These are phyloP conservation scores for Colostygia pectinataria DNA, from an alignment of 2,888 invertebrate genomes.

Conservation along the genomic window DNA sequence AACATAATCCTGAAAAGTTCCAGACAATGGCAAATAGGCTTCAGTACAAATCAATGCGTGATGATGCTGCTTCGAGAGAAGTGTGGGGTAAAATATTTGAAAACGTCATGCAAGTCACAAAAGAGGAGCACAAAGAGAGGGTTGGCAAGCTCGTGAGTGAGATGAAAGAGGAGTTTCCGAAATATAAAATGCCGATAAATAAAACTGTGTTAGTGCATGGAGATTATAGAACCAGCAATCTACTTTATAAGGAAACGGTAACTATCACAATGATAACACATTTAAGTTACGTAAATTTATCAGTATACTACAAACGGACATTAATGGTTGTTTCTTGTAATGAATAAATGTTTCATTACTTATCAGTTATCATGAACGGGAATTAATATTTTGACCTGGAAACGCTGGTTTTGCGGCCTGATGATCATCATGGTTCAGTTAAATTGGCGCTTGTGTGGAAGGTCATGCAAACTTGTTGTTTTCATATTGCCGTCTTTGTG, in stretches of 20 bases:
- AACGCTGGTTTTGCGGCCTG: slow-evolving; percentile 26
- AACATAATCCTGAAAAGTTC: slow-evolving; percentile 51
- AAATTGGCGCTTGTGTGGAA: background rate
- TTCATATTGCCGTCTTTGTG: too few species aligned
- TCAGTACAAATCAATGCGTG: slow-evolving; percentile 9
- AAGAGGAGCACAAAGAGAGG: slow-evolving; percentile 41
- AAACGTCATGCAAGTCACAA: slow-evolving; percentile 35
- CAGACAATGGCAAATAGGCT: slow-evolving; percentile 29
- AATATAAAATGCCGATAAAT: slow-evolving; percentile 40
- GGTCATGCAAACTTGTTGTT: background rate
- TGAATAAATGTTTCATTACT: too few species aligned
- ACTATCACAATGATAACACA: background rate
- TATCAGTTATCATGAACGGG: too few species aligned
- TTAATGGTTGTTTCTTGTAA: too few species aligned
- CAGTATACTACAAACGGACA: too few species aligned
- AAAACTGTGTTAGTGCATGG: slow-evolving; percentile 51
- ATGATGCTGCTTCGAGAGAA: slow-evolving; percentile 19
- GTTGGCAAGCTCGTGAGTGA: slow-evolving; percentile 35
- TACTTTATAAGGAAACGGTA: slow-evolving; percentile 38
- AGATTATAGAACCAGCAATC: slow-evolving; percentile 56
- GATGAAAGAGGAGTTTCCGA: slow-evolving; percentile 23
- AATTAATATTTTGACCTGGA: slow-evolving; percentile 17
- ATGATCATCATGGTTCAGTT: background rate
- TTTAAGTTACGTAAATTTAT: too few species aligned
- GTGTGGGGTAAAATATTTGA: slow-evolving; percentile 34